phyloP scores from a whole-genome alignment of 2,113 vertebrate species.

The Guaruba guarouba region DNA sequence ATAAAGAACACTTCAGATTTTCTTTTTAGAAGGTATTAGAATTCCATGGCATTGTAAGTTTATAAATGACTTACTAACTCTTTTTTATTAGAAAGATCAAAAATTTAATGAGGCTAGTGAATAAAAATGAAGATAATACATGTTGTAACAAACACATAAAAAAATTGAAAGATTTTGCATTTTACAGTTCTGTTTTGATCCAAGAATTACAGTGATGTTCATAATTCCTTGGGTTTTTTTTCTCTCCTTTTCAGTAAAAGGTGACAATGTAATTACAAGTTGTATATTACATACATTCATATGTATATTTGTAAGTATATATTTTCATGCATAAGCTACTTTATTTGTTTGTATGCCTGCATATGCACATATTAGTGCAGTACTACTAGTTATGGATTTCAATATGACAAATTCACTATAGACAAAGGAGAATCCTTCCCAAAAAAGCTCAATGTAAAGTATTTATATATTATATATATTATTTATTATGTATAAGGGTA shows the following conservation, averaged over 20 bases:
- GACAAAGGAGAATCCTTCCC: background rate
- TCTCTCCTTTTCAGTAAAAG: background rate
- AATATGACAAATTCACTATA: background rate
- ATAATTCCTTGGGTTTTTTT: background rate
- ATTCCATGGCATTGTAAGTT: background rate
- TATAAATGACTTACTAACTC: background rate
- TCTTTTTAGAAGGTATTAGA: background rate
- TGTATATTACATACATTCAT: background rate
- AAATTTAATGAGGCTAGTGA: background rate
- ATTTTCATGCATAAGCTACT: background rate
- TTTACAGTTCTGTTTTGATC: background rate
- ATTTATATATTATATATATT: background rate
- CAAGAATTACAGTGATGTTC: background rate
- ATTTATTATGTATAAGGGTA: background rate
- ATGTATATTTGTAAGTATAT: background rate
- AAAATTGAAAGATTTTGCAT: background rate
- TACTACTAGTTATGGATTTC: background rate
- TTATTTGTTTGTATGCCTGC: background rate
- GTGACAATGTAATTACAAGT: background rate
- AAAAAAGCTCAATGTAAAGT: background rate
- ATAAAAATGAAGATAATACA: background rate
- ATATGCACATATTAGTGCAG: background rate
- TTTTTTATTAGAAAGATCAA: background rate
- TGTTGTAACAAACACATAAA: background rate
- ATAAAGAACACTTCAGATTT: background rate